phyloP scores from a whole-genome alignment of 2,113 vertebrate genomes.

The Leptosomus discolor region DNA sequence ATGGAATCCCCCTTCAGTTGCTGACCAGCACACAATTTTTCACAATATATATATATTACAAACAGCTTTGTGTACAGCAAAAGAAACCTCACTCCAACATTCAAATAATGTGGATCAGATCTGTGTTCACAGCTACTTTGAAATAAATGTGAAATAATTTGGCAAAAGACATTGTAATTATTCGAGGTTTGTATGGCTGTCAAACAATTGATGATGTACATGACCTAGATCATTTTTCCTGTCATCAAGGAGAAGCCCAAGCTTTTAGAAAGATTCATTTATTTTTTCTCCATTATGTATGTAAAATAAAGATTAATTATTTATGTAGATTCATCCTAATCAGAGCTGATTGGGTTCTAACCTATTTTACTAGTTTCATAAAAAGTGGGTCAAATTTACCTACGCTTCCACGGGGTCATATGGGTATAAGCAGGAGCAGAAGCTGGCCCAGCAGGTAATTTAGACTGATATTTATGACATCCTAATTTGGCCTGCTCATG shows the following conservation, averaged over 20 bases:
- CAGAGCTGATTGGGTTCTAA: neutral
- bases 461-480: neutral
- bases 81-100: neutral
- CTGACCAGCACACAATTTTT: neutral
- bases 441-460: neutral
- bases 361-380: neutral
- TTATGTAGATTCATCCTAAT: neutral
- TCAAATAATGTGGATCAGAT: neutral
- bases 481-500: neutral
- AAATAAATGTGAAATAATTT: neutral
- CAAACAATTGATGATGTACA: neutral
- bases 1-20: neutral
- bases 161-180: neutral
- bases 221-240: neutral
- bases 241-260: neutral
- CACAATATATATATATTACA: neutral
- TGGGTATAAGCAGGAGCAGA: neutral
- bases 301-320: neutral
- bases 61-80: neutral
- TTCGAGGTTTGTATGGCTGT: neutral
- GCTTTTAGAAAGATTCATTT: neutral
- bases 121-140: neutral
- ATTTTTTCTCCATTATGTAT: neutral
- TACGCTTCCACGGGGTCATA: neutral
- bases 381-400: neutral